Base-by-base conservation (phyloP, 2,797 vertebrate species). In the Falco peregrinus region DNA sequence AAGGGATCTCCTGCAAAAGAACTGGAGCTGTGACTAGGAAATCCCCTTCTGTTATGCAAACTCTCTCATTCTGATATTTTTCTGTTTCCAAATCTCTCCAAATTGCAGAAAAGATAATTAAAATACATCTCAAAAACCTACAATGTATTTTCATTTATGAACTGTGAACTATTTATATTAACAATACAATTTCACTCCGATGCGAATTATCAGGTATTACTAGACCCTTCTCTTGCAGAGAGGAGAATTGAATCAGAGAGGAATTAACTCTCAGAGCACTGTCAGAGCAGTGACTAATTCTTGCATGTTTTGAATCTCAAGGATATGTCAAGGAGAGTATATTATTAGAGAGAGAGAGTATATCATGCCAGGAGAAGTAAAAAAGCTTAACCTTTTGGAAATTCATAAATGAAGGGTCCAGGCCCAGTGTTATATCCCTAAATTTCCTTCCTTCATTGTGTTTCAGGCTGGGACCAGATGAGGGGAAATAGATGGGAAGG, bases 141-240 rank as follows among this genome's bases (percentile, higher is more conserved):
- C 21, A 61, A 78, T 77, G 28, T 65, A 59, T 87, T 92, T 96
- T 86, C 16, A 50, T 92, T 94, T 96, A 89, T 91, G 84, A 91
- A 59, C 47, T 87, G 75, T 69, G 37, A 94, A 81, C 35, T 80
- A 59, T 89, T 89, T 87, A 33, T 57, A 71, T 56, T 78, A 89
- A 78, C 28, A 80, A 76, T 67, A 81, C 1, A 1, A 93, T 78
- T 91, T 80, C 29, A 37, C 47, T 91, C 50, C n/a, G 59, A 15
- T 51, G 31, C 89, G 64, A 94, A 53, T 19, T 87, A 47, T 68
- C 79, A 89, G 75, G 53, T 65, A 78, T 85, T 84, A 85, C 43
- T 77, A 75, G 65, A 78, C 47, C 31, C 22, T 69, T 84, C 59
- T 73, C n/a, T 56, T 56, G 33, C 71, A 61, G 65, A 73, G 31